Evolutionary conservation across 2,113 vertebrate species (phyloP).

Genomic region (Taurulus bubalis): DNA sequence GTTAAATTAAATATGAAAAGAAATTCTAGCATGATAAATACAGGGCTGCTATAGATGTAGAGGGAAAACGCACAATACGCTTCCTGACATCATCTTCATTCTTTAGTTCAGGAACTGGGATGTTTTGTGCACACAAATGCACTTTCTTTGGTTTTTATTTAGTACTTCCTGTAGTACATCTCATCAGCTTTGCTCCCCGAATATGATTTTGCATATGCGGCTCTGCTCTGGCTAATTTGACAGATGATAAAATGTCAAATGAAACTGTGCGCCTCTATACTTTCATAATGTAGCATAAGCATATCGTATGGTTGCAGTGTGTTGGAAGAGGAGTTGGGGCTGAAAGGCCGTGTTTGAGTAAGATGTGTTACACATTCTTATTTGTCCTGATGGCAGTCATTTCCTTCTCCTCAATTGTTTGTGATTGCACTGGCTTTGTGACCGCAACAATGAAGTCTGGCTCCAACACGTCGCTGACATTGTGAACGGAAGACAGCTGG

Average conservation of each 20-base stretch:
- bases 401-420: constrained; percentile 68
- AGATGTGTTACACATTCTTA: constrained; percentile 63
- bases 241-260: constrained; percentile 33
- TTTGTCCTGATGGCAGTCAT: constrained; percentile 62
- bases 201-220: constrained; percentile 7
- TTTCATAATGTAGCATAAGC: constrained; percentile 47
- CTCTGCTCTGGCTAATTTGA: constrained; percentile 23
- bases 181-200: background rate
- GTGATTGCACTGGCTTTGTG: constrained; percentile 65
- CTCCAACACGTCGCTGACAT: constrained; percentile 54
- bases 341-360: constrained; percentile 51
- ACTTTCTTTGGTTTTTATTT: background rate
- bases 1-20: background rate
- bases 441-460: constrained; percentile 68
- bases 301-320: constrained; percentile 40
- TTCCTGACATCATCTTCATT: background rate
- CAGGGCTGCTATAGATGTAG: background rate
- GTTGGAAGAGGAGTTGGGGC: constrained; percentile 22
- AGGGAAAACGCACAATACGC: background rate
- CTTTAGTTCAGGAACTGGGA: background rate
- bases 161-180: background rate
- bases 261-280: background rate
- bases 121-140: background rate
- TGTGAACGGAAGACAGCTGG: constrained; percentile 58
- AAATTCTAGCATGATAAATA: background rate